phyloP scores from a whole-genome alignment of 2,888 invertebrate genomes.

The Panopea generosa region DNA sequence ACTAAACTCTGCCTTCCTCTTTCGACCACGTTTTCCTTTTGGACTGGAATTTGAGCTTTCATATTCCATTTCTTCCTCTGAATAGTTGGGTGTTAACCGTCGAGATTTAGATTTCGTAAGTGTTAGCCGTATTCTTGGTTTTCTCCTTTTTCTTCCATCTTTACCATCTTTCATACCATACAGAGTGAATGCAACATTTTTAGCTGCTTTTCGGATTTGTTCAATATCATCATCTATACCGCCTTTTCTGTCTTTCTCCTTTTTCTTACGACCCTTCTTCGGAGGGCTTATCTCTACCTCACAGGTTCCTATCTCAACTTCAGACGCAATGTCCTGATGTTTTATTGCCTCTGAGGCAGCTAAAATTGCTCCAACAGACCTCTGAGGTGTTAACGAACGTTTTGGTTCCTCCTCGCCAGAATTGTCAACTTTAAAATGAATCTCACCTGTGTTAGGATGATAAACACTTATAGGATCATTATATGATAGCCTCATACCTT shows the following conservation, averaged over 20 bases:
- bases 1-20: slow-evolving; percentile 20
- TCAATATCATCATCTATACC: slow-evolving; percentile 65
- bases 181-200: slow-evolving; percentile 55
- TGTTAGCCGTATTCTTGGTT: slow-evolving; percentile 57
- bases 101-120: slow-evolving; percentile 52
- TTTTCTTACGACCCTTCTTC: slow-evolving; percentile 41
- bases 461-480: slow-evolving; percentile 58
- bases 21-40: slow-evolving; percentile 40
- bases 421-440: slow-evolving; percentile 48
- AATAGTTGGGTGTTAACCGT: slow-evolving; percentile 15
- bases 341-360: slow-evolving; percentile 66
- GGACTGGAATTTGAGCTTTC: slow-evolving; percentile 29
- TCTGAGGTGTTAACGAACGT: slow-evolving; percentile 32
- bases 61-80: slow-evolving; percentile 41
- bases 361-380: slow-evolving; percentile 60
- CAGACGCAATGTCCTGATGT: slow-evolving; percentile 63
- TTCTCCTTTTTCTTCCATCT: slow-evolving; percentile 53
- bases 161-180: slow-evolving; percentile 54
- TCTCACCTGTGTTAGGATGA: slow-evolving; percentile 61
- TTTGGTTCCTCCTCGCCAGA: slow-evolving; percentile 28
- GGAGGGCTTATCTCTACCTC: slow-evolving; percentile 51
- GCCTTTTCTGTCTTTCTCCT: slow-evolving; percentile 32
- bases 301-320: slow-evolving; percentile 57
- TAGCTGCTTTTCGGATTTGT: slow-evolving; percentile 59
- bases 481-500: slow-evolving; percentile 45